Evolutionary conservation across 2,888 invertebrate species (phyloP).

Genomic region (Ischnus inquisitorius): DNA sequence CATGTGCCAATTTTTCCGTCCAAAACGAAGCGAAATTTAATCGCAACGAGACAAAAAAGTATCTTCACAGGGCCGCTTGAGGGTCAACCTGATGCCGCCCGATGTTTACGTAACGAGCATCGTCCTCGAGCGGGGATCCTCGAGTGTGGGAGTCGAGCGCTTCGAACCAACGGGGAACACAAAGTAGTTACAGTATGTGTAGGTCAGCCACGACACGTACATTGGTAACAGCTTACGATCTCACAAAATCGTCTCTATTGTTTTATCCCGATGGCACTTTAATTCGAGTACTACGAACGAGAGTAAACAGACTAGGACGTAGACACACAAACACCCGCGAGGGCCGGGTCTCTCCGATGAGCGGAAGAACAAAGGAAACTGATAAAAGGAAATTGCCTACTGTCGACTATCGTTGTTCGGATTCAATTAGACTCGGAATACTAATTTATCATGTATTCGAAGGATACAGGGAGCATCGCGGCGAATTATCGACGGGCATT

Average conservation of each 20-base stretch:
- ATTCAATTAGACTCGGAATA: slow-evolving; percentile 16
- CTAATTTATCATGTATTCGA: neutral
- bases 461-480: neutral
- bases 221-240: neutral
- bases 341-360: neutral
- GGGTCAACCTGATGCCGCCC: neutral
- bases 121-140: too few species aligned
- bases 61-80: neutral
- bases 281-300: slow-evolving; percentile 21
- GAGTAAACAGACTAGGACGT: slow-evolving; percentile 11
- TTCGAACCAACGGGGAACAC: neutral
- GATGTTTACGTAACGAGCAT: neutral
- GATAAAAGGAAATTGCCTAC: slow-evolving; percentile 33
- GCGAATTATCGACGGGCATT: neutral
- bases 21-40: neutral
- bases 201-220: slow-evolving; percentile 30
- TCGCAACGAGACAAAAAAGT: neutral
- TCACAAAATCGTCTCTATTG: neutral
- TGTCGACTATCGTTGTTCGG: slow-evolving; percentile 25
- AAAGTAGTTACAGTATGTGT: slow-evolving; percentile 27
- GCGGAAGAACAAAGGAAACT: neutral
- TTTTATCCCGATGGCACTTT: slow-evolving; percentile 38
- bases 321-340: neutral
- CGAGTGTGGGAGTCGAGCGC: neutral
- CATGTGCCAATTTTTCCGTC: neutral